Evolutionary conservation across 2,113 vertebrate genomes (phyloP).

Genomic region (Nothobranchius furzeri): DNA sequence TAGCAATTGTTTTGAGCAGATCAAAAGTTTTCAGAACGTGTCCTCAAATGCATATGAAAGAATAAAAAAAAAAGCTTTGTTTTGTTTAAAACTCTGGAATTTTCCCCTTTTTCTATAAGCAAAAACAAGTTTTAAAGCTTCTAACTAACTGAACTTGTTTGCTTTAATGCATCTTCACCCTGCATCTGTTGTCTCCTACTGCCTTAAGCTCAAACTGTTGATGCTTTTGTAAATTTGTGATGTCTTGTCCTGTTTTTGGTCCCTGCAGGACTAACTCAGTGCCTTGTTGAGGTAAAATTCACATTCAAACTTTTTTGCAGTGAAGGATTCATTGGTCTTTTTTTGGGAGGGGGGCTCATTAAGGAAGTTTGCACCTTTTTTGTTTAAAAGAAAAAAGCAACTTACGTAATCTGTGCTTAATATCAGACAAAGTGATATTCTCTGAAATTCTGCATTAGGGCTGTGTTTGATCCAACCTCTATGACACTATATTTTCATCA

Average conservation of each 20-base stretch:
- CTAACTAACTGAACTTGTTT: not conserved
- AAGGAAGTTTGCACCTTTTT: slow-evolving; percentile 25
- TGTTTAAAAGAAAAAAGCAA: not conserved
- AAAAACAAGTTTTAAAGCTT: not conserved
- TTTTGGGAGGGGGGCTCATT: not conserved
- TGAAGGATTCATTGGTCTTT: slow-evolving; percentile 6
- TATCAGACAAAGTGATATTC: not conserved
- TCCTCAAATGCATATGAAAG: slow-evolving; percentile 18
- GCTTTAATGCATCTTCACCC: no score
- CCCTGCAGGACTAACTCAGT: slow-evolving; percentile 50
- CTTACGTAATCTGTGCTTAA: not conserved
- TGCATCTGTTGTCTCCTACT: not conserved
- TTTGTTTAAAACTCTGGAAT: slow-evolving; percentile 6
- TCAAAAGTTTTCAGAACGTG: slow-evolving; percentile 24
- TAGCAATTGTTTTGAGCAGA: not conserved
- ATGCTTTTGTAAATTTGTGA: not conserved
- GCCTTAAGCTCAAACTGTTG: not conserved
- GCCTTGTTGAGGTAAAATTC: slow-evolving; percentile 40
- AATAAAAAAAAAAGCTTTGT: slow-evolving; percentile 14
- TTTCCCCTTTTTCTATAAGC: not conserved
- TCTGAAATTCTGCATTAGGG: not conserved
- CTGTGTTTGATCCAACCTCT: not conserved
- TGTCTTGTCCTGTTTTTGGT: slow-evolving; percentile 7
- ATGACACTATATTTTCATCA: slow-evolving; percentile 12
- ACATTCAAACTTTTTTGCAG: not conserved